phyloP scores from a whole-genome alignment of 64 coral and sea anemone genomes.

The Dendrophyllia cribrosa region DNA sequence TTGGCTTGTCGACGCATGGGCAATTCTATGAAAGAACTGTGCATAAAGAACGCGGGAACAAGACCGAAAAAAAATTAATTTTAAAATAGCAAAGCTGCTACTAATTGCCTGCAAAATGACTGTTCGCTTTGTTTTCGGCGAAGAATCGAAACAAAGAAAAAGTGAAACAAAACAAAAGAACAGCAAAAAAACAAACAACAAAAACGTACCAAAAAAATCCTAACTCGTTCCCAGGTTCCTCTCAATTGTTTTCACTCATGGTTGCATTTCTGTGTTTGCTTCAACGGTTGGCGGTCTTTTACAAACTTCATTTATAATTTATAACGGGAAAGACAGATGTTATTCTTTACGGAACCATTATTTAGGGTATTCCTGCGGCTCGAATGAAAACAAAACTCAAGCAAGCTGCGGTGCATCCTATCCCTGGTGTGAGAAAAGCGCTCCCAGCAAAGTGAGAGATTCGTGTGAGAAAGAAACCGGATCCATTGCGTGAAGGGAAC shows the following conservation, averaged over 20 bases:
- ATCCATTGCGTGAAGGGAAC: not conserved
- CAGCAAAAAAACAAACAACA: not conserved
- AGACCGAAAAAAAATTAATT: too few relatives aligned
- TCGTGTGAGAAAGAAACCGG: not conserved
- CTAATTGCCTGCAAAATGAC: not conserved
- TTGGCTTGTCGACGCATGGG: slow-evolving; percentile 25
- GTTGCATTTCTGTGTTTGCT: slow-evolving; percentile 18
- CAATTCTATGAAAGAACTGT: not conserved
- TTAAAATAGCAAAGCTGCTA: not conserved
- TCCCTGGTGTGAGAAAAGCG: not conserved
- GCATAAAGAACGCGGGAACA: not conserved
- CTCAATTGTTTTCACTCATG: not conserved
- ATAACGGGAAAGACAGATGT: slow-evolving; percentile 51
- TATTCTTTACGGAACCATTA: slow-evolving; percentile 29
- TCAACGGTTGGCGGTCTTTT: slow-evolving; percentile 80
- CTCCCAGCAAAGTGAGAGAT: not conserved
- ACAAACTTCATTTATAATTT: slow-evolving; percentile 84
- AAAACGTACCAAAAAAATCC: not conserved
- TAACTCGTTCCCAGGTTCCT: slow-evolving; percentile 5
- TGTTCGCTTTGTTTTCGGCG: not conserved
- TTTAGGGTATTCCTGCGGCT: not conserved
- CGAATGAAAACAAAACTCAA: slow-evolving; percentile 3
- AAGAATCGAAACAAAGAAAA: too few relatives aligned
- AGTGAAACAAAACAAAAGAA: not conserved
- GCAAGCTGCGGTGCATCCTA: not conserved